Evolutionary conservation across 2,797 vertebrate genomes (phyloP), one percentile per base, ranked within the genome.

Genomic region (Lemur catta): DNA sequence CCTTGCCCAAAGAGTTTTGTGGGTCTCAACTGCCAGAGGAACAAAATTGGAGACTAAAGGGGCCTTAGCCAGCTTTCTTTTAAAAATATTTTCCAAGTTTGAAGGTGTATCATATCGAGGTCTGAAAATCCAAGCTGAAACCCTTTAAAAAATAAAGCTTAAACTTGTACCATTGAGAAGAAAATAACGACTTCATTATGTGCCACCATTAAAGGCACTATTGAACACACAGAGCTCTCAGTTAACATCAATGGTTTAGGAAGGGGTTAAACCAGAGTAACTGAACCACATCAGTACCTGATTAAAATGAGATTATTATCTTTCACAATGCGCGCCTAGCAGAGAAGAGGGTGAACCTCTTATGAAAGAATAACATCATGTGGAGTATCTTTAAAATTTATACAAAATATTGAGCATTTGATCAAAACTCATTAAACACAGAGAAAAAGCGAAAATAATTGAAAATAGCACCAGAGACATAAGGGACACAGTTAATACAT

Each of bases 21-120:
- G 59, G 28, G 2, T 86, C 75, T 86, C 5, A 20, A 52, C 41
- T 50, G 48, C 4, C 30, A 0, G 28, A 50, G 22, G 85, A 26
- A 90, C 10, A 33, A 90, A 90, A 41, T 30, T 14, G 9, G 26
- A 65, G 0, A 57, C 12, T 17, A 17, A 72, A 86, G 3, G 20
- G 8, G 18, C 15, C 30, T 74, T 35, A 22, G 8, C 18, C 22
- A 69, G 79, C 30, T 82, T 91, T 76, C 15, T 52, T 48, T 59
- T 38, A 14, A 71, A 80, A 38, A 7, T 76, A 61, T 55, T 82
- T 91, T 87, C 22, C 50, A 96, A 33, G 12, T 9, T 6, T 81
- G 26, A 43, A 13, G 11, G 35, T 59, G 24, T 48, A 55, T n/a
- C n/a, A 41, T 81, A 91, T 30, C 11, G 2, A 12, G 28, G 4